Evolutionary conservation across 2,113 vertebrate species (phyloP), one percentile per base, ranked within the genome.

Genomic region (Amblyornis subalaris): DNA sequence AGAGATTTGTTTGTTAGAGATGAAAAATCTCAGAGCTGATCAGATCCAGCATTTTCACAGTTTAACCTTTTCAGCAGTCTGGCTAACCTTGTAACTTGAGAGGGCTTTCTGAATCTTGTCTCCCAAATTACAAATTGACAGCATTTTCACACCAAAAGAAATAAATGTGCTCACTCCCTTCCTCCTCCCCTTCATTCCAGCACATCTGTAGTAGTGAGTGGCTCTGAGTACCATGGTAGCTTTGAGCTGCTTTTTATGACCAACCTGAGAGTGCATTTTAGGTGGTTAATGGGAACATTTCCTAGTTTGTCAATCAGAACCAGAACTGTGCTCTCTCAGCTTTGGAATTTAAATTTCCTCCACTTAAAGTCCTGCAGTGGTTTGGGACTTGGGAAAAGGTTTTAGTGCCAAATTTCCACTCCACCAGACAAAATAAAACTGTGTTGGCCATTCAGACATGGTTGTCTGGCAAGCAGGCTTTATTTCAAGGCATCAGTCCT

Each of bases 341-440:
- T 96, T 95, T 94, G 96, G 94, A 96, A 97, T 93, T 91, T 94
- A 73, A 80, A 91, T 97, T 97, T 97, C 94, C 90, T 96, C 94
- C 82, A 69, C 81, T 95, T 95, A 96, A 96, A 96, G 74, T 94
- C 90, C 45, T 95, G 51, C 48, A 78, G 97, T 96, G 98, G 96
- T 97, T 97, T 98, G 96, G 95, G 96, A 96, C 88, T 92, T 96
- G 91, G 96, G 85, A 90, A 96, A 94, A 95, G 35, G 24, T 36
- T 66, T 94, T n/a, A 73, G 58, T 95, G 97, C 97, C 97, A 98
- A 93, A 95, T 96, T 97, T 98, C 95, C 82, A 96, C 95, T 95
- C 67, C 74, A 96, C 89, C 93, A 97, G 97, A 98, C 96, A 98
- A 96, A 98, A 98, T 94, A 97, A 97, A 97, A 97, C 95, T 54